A percentile compares a stretch with the other conserved stretches of the same genome.
Evolutionary conservation across 1,140 invertebrate species (phyloP).

Genomic region (Monomorium pharaonis): DNA sequence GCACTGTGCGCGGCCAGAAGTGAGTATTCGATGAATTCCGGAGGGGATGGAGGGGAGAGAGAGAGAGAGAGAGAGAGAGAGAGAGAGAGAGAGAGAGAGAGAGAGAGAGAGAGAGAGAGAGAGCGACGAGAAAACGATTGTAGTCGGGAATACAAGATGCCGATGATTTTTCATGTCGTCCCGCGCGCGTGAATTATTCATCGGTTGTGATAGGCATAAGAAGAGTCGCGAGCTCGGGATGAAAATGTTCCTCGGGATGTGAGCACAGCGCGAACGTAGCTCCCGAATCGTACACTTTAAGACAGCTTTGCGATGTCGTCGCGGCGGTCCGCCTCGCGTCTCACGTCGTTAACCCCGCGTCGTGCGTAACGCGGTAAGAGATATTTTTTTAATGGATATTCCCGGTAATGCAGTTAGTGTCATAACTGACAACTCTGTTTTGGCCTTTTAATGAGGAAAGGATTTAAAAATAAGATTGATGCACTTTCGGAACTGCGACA

Average conservation of each 20-base stretch:
- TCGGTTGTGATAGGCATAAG: constrained; percentile 32
- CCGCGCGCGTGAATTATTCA: constrained; percentile 48
- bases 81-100: too few relatives aligned
- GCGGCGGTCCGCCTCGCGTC: too few relatives aligned
- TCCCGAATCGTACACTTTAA: constrained; percentile 8
- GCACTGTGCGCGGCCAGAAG: not conserved
- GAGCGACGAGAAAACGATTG: not conserved
- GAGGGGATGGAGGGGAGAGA: too few relatives aligned
- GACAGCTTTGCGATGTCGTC: not conserved
- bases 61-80: too few relatives aligned
- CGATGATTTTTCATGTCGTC: constrained; percentile 49
- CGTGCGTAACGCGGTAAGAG: not conserved
- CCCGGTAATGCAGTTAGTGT: not conserved
- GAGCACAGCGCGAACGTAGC: constrained; percentile 13
- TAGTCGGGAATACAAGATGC: constrained; percentile 40
- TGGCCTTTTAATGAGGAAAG: constrained; percentile 5
- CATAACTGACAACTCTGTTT: not conserved
- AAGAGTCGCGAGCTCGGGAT: constrained; percentile 18
- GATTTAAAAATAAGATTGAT: constrained; percentile 33
- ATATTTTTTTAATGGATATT: constrained; percentile 45
- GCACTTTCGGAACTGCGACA: not conserved
- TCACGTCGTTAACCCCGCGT: not conserved
- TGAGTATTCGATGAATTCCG: constrained; percentile 54
- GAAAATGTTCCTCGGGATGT: constrained; percentile 55
- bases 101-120: too few relatives aligned